These are phyloP conservation scores for Meloidogyne hapla DNA, from an alignment of 1,140 invertebrate species.

Conservation along the genomic window DNA sequence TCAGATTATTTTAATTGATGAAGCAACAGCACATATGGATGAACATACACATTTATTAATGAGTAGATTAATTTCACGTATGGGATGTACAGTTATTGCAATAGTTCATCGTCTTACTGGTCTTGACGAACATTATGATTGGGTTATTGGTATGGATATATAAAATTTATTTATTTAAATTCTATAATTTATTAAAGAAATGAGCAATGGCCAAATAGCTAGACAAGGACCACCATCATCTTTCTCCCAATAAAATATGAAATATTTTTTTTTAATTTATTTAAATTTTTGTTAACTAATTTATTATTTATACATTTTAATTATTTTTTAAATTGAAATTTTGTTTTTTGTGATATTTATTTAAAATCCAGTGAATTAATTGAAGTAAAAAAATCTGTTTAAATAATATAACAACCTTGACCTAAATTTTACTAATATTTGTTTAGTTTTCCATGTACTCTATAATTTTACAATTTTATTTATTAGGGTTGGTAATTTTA, in stretches of 20 bases:
- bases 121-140: slow-evolving; percentile 15
- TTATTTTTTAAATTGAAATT: background rate
- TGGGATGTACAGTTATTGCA: slow-evolving; percentile 77
- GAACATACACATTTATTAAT: slow-evolving; percentile 82
- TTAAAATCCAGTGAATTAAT: slow-evolving; percentile 16
- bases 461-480: too few species aligned
- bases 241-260: background rate
- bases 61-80: slow-evolving; percentile 58
- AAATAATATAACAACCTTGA: too few species aligned
- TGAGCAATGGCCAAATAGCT: slow-evolving; percentile 41
- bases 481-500: too few species aligned
- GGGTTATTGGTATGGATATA: slow-evolving; percentile 20
- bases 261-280: background rate
- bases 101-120: slow-evolving; percentile 24
- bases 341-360: background rate
- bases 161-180: slow-evolving; percentile 63
- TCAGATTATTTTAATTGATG: slow-evolving; percentile 88
- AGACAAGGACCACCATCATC: slow-evolving; percentile 34
- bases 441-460: too few species aligned
- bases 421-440: too few species aligned
- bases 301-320: background rate
- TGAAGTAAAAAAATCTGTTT: slow-evolving; percentile 13
- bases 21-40: slow-evolving; percentile 91
- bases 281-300: background rate
- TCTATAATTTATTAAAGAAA: slow-evolving; percentile 49